Conservation (phyloP, 2,113 vertebrate genomes). For the Lagopus muta region DNA sequence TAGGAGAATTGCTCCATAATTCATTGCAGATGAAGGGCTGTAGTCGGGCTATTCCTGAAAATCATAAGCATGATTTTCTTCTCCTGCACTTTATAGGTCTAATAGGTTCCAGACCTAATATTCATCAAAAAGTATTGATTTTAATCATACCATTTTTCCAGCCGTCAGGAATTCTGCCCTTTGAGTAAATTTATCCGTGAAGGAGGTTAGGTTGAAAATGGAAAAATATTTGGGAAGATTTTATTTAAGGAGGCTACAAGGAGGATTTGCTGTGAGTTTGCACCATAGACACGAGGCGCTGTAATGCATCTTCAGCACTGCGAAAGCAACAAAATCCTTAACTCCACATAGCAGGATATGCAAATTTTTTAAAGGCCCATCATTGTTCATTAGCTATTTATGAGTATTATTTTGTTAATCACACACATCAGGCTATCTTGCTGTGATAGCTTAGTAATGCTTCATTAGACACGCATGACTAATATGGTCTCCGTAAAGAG, state of each 20-base stretch:
- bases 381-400: background rate
- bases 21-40: slow-evolving; percentile 33
- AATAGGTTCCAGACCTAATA: slow-evolving; percentile 28
- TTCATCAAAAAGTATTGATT: slow-evolving; percentile 56
- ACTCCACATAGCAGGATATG: background rate
- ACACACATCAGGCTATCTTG: slow-evolving; percentile 54
- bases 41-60: slow-evolving; percentile 16
- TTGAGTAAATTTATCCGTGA: slow-evolving; percentile 40
- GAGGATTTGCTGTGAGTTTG: background rate
- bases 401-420: slow-evolving; percentile 57
- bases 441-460: slow-evolving; percentile 46
- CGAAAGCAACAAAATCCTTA: rapidly evolving
- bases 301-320: background rate
- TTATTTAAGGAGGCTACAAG: background rate
- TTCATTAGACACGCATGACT: slow-evolving; percentile 55
- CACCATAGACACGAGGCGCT: background rate
- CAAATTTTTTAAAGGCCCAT: background rate
- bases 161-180: slow-evolving; percentile 46
- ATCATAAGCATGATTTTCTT: background rate
- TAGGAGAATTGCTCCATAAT: slow-evolving; percentile 53
- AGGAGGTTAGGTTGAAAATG: background rate
- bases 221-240: background rate
- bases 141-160: slow-evolving; percentile 50
- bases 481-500: slow-evolving; percentile 39
- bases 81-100: background rate